phyloP scores from a whole-genome alignment of 2,888 invertebrate species.

The Gnatocerus cornutus region DNA sequence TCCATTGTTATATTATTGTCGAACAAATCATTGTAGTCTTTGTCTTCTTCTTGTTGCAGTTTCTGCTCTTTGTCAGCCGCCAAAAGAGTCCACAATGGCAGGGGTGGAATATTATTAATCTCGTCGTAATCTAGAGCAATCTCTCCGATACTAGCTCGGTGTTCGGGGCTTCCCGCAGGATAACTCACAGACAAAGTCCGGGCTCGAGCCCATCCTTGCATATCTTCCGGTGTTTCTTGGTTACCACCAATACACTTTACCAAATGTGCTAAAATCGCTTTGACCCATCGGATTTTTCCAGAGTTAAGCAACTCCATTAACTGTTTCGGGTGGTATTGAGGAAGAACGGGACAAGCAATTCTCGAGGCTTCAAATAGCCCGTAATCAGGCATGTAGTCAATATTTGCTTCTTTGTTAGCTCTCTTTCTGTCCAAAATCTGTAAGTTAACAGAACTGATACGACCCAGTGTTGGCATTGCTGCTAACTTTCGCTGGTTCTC shows the following conservation, averaged over 20 bases:
- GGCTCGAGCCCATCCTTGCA: constrained; percentile 88
- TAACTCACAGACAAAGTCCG: constrained; percentile 92
- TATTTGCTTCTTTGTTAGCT: constrained; percentile 66
- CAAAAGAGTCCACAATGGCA: constrained; percentile 96
- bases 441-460: constrained; percentile 89
- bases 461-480: constrained; percentile 86
- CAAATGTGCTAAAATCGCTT: constrained; percentile 97
- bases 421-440: constrained; percentile 85
- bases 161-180: constrained; percentile 87
- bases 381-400: constrained; percentile 94
- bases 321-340: constrained; percentile 99
- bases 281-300: constrained; percentile 98
- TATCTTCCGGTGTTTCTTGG: constrained; percentile 71
- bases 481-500: constrained; percentile 78
- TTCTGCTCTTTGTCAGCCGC: constrained; percentile 94
- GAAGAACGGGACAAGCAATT: constrained; percentile 97
- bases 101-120: constrained; percentile 97
- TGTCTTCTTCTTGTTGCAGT: constrained; percentile 68
- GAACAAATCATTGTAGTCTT: constrained; percentile 94
- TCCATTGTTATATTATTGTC: constrained; percentile 84
- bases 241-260: constrained; percentile 82
- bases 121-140: constrained; percentile 94
- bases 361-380: constrained; percentile 97
- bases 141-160: constrained; percentile 88
- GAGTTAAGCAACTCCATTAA: constrained; percentile 98